These are phyloP conservation scores for Octonoba sinensis DNA, from an alignment of 2,888 invertebrate genomes.

Conservation along the genomic window DNA sequence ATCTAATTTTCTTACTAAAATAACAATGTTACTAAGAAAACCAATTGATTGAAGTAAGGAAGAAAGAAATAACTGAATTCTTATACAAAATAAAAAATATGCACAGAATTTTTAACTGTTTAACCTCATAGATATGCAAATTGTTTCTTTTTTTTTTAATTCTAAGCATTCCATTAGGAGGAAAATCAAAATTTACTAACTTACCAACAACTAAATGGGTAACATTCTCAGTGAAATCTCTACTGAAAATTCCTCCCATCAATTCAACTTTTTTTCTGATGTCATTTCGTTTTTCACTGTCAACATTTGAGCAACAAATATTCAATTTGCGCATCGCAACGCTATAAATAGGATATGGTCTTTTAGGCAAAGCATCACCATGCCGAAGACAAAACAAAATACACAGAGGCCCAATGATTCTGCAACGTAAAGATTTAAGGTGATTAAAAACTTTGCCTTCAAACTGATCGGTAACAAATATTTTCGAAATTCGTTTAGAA, in stretches of 20 bases:
- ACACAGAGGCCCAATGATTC: constrained; percentile 87
- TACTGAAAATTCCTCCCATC: constrained; percentile 71
- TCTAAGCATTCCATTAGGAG: too few relatives aligned
- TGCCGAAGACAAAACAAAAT: constrained; percentile 81
- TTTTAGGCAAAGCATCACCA: constrained; percentile 81
- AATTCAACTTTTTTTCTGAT: constrained; percentile 68
- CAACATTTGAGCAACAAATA: constrained; percentile 69
- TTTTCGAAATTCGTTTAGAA: constrained; percentile 78
- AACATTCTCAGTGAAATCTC: constrained; percentile 73
- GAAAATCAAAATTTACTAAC: background rate
- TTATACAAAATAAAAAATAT: too few relatives aligned
- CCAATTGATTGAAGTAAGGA: too few relatives aligned
- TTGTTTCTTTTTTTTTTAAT: too few relatives aligned
- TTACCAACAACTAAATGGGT: constrained; percentile 84
- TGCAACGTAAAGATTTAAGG: constrained; percentile 74
- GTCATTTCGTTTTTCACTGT: constrained; percentile 68
- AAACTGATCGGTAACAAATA: constrained; percentile 84
- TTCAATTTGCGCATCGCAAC: constrained; percentile 78
- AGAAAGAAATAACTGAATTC: too few relatives aligned
- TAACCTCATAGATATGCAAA: too few relatives aligned
- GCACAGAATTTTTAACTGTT: too few relatives aligned
- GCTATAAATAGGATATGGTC: constrained; percentile 82
- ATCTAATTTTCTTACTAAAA: too few relatives aligned
- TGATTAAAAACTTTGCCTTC: constrained; percentile 80
- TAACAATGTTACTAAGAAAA: too few relatives aligned